Base-by-base conservation (phyloP, 2,113 vertebrate genomes). In the Protomyctophum bolini region DNA sequence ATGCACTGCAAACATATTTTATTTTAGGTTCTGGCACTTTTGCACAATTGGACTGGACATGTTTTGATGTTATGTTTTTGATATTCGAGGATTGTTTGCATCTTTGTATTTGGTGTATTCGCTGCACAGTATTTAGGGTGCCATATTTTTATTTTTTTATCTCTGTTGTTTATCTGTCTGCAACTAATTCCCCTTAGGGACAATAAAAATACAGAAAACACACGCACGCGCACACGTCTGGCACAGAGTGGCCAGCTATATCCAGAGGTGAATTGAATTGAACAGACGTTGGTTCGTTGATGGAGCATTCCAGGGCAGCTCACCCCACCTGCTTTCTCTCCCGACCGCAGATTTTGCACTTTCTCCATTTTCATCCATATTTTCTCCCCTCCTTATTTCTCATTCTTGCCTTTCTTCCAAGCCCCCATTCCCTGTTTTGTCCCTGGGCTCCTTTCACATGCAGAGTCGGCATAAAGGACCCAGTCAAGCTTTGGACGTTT, bases 341-440 rank as follows among this genome's bases (percentile, higher is more conserved):
- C 56, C 65, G 21, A 60, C 55, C 28, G 28, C 63, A 72, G 59
- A 75, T 75, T 78, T 75, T 33, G 70, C 72, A 79, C 73, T 69
- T 83, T 78, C 58, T 80, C 73, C 2, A 14, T 62, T 52, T 52
- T 12, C 63, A 1, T 11, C 48, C 56, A 12, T 58, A 75, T 75
- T 68, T 68, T 55, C 55, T 48, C 47, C 56, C 46, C 15, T 41
- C 15, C 33, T 54, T 4, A 10, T 28, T 51, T 71, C 50, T 68
- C 51, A 68, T 80, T 85, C 61, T 79, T 83, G 76, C 55, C 52
- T 76, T 65, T 64, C 54, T 21, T 80, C 81, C 72, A 80, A 85
- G 70, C 29, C 7, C 33, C 6, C 33, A 45, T 51, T 76, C 64
- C 58, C n/a, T 52, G 59, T 72, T 79, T 81, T 70, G 69, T 84